Conservation (phyloP, 1,140 invertebrate species). For the Cotesia chilonis region DNA sequence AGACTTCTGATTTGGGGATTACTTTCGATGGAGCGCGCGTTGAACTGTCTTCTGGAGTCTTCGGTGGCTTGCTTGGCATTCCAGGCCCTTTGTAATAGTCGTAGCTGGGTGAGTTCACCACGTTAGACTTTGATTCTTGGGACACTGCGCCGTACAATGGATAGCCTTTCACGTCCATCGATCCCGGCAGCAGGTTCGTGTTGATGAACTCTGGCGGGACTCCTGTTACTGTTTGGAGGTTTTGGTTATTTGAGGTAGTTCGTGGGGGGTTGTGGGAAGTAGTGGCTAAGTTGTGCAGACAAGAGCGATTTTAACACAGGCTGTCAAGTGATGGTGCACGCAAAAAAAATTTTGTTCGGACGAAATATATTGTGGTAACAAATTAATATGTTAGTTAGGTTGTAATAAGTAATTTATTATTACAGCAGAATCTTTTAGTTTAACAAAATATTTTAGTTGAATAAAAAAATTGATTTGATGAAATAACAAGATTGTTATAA, state of each 20-base stretch:
- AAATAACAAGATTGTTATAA: too few species aligned
- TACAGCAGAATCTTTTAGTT: too few species aligned
- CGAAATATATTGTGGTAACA: neutral
- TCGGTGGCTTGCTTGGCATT: conserved; percentile 67
- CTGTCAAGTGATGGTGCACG: neutral
- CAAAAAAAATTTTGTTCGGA: neutral
- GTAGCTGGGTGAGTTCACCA: conserved; percentile 59
- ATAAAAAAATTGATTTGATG: too few species aligned
- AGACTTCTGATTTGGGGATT: conserved; percentile 66
- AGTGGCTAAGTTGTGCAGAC: too few species aligned
- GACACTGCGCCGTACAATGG: conserved; percentile 52
- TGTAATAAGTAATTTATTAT: too few species aligned
- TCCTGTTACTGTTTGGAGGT: conserved; percentile 54
- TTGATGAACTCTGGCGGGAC: conserved; percentile 63
- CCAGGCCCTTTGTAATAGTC: conserved; percentile 61
- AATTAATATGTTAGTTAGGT: too few species aligned
- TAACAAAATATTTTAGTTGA: too few species aligned
- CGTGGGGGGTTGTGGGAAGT: neutral
- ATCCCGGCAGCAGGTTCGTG: conserved; percentile 59
- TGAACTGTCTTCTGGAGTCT: conserved; percentile 63
- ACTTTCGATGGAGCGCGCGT: conserved; percentile 51
- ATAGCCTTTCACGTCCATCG: conserved; percentile 61
- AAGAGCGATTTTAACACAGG: neutral
- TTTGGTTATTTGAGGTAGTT: neutral
- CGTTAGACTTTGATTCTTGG: conserved; percentile 59